Percentiles rank a stretch among this genome's conserved stretches.
phyloP scores from a whole-genome alignment of 2,113 vertebrate genomes.

The Grus americana region DNA sequence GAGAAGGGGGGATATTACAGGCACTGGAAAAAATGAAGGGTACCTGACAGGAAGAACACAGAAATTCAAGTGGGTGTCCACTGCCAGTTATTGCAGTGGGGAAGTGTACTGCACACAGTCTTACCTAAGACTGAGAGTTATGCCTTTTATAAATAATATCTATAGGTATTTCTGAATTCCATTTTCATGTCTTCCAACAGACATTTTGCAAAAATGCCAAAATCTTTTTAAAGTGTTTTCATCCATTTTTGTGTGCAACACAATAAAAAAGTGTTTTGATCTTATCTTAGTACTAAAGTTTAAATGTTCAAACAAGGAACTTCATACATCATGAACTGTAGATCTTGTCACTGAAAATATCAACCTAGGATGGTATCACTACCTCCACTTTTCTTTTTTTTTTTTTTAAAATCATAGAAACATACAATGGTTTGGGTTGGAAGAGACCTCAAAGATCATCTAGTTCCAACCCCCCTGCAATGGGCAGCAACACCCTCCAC shows the following conservation, averaged over 20 bases:
- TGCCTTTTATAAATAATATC: neutral
- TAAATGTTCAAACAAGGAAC: neutral
- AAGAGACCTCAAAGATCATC: too few species aligned
- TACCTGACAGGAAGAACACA: neutral
- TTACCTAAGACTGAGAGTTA: neutral
- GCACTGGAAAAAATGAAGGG: neutral
- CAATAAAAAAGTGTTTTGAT: neutral
- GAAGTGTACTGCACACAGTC: neutral
- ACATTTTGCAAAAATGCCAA: neutral
- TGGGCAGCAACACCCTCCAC: too few species aligned
- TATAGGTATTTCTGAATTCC: neutral
- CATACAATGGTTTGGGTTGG: too few species aligned
- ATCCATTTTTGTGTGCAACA: neutral
- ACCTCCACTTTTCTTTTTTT: neutral
- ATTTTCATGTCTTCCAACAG: neutral
- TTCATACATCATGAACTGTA: neutral
- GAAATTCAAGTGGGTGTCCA: neutral
- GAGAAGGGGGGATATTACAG: neutral
- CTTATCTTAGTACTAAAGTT: neutral
- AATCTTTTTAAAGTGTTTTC: neutral
- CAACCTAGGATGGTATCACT: neutral
- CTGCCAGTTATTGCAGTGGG: neutral
- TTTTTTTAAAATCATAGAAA: too few species aligned
- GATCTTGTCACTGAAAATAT: neutral
- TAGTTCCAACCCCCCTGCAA: too few species aligned